A percentile compares a stretch with the other conserved stretches of the same genome.
These are phyloP conservation scores for Cephonodes hylas DNA, from an alignment of 2,888 invertebrate species.

Conservation along the genomic window DNA sequence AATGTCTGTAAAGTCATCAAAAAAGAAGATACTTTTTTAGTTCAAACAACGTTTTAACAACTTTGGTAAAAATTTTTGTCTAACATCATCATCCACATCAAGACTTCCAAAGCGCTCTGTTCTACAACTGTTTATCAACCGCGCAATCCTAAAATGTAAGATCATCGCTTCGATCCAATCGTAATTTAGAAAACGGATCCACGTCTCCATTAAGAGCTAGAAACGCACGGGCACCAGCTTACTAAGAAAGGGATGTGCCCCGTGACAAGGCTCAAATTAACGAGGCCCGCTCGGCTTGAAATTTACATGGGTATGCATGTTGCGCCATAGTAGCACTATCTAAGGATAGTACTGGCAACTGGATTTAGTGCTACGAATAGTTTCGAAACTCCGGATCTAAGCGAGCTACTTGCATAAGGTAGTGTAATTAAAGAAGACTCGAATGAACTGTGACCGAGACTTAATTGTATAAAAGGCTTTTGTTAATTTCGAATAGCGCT, in stretches of 20 bases:
- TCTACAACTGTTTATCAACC: too few relatives aligned
- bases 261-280: conserved; percentile 74
- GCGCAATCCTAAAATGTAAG: not conserved
- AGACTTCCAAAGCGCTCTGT: too few relatives aligned
- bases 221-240: conserved; percentile 42
- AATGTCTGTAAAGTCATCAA: too few relatives aligned
- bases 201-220: conserved; percentile 20
- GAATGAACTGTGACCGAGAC: conserved; percentile 49
- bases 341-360: conserved; percentile 55
- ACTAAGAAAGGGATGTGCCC: conserved; percentile 75
- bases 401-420: conserved; percentile 49
- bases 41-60: too few relatives aligned
- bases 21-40: too few relatives aligned
- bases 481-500: conserved; percentile 25
- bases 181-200: not conserved
- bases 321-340: conserved; percentile 40
- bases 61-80: too few relatives aligned
- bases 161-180: not conserved
- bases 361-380: conserved; percentile 74
- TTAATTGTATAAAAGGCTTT: conserved; percentile 41
- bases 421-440: conserved; percentile 67
- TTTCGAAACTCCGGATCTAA: conserved; percentile 56
- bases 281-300: conserved; percentile 60
- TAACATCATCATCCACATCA: too few relatives aligned
- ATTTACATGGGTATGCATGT: conserved; percentile 78